A percentile compares a stretch with the other conserved stretches of the same genome.
Evolutionary conservation across 2,113 vertebrate genomes (phyloP).

Genomic region (Brachypodius melanocephalos): DNA sequence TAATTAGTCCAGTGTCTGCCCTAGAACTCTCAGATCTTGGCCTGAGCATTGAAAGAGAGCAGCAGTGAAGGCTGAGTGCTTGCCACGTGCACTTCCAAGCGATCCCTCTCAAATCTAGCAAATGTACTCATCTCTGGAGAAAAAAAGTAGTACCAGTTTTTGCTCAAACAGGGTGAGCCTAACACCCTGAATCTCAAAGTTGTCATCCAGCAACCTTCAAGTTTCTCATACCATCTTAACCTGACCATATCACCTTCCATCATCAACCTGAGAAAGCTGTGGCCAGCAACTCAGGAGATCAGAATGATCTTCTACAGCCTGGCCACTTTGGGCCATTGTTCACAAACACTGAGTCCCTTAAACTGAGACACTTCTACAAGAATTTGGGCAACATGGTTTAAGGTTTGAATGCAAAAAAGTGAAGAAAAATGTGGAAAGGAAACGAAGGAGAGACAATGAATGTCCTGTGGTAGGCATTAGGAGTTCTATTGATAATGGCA

Average conservation of each 20-base stretch:
- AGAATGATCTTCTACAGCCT: background rate
- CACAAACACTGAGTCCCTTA: background rate
- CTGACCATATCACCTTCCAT: background rate
- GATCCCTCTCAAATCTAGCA: background rate
- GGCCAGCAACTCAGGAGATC: background rate
- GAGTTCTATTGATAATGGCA: background rate
- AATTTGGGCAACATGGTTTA: background rate
- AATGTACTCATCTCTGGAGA: background rate
- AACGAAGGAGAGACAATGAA: background rate
- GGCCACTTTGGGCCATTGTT: no score
- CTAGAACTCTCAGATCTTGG: background rate
- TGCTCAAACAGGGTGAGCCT: background rate
- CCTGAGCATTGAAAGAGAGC: background rate
- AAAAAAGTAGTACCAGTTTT: background rate
- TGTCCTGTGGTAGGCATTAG: background rate
- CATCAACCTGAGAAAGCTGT: background rate
- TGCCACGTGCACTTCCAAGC: background rate
- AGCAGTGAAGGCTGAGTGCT: background rate
- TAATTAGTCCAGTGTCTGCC: background rate
- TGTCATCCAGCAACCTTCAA: background rate
- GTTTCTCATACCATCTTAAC: background rate
- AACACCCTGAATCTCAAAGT: background rate
- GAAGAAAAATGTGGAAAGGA: background rate
- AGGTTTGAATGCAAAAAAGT: background rate
- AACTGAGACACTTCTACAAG: background rate